Evolutionary conservation across 1,140 invertebrate genomes (phyloP), one percentile per base, ranked within the genome.

Genomic region (Drosophila orosa): DNA sequence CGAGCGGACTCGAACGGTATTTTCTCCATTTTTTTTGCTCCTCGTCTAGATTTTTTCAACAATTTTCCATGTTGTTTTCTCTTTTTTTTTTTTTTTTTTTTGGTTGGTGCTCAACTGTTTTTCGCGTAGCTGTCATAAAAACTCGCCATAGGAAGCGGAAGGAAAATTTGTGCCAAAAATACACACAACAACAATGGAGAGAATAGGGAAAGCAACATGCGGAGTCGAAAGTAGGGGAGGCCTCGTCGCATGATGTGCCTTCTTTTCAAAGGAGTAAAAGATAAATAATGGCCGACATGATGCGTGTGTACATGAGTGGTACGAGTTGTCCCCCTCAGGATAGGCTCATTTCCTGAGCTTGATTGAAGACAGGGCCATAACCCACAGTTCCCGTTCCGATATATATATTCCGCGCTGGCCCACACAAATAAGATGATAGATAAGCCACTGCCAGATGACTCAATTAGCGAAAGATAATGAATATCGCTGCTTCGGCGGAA

Each of bases 251-350:
- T 39, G 40, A 42, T 33, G 40, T 44, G 65, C 39, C 62, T 79
- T 82, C 62, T 52, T 66, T 68, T 55, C 31, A 86, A 86, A 86
- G 72, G 83, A 86, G 82, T 86, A 76, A 78, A 85, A 86, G 71
- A 86, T 87, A 87, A 86, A 87, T 86, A 87, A 86, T 86, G 66
- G 83, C 79, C 62, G 31, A 66, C 69, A 68, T 87, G 82, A 85
- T 86, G 83, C 76, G 84, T 60, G 66, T 45, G 60, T 60, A 58
- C 74, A 73, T 45, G 50, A 52, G 48, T 9, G 17, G 17, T 33
- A 24, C n/a, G 19, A 19, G 54, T 39, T 10, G 44, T 17, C 22
- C 45, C 24, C 15, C 24, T 17, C 24, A 42, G 55, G 60, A 67
- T 68, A 71, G 56, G 54, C 44, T 63, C 76, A 45, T 63, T 63